Evolutionary conservation across 2,113 vertebrate species (phyloP).

Genomic region (Porphyrio hochstetteri): DNA sequence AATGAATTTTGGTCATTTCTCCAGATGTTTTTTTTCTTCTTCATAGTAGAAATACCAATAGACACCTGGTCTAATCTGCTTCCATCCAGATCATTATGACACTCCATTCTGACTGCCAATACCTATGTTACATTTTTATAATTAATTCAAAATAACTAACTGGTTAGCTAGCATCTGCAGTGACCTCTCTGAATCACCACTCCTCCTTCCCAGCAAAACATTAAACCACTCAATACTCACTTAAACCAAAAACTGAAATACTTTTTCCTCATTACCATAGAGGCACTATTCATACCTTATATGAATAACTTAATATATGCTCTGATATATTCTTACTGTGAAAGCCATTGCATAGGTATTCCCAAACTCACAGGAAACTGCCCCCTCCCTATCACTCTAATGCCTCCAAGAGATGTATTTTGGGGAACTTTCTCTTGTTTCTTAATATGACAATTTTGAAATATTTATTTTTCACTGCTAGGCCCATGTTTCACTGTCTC

Average conservation of each 20-base stretch:
- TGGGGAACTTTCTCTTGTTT: background rate
- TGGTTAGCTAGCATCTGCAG: background rate
- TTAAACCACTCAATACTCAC: background rate
- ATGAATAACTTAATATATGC: background rate
- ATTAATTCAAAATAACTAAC: background rate
- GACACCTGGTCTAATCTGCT: accelerated
- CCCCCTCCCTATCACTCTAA: background rate
- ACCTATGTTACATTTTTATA: background rate
- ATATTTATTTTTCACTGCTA: background rate
- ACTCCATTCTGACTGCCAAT: background rate
- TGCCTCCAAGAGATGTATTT: background rate
- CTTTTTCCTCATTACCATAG: background rate
- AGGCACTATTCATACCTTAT: background rate
- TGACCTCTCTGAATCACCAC: background rate
- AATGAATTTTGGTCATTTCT: background rate
- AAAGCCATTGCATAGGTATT: background rate
- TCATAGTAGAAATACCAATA: background rate
- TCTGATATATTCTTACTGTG: background rate
- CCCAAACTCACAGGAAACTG: background rate
- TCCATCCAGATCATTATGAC: background rate
- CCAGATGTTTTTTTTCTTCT: background rate
- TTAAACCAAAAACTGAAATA: background rate
- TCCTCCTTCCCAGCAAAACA: background rate
- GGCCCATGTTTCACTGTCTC: background rate
- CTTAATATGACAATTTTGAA: background rate